These are phyloP conservation scores for Polylopha cassiicola DNA, from an alignment of 2,888 invertebrate genomes.

Conservation along the genomic window DNA sequence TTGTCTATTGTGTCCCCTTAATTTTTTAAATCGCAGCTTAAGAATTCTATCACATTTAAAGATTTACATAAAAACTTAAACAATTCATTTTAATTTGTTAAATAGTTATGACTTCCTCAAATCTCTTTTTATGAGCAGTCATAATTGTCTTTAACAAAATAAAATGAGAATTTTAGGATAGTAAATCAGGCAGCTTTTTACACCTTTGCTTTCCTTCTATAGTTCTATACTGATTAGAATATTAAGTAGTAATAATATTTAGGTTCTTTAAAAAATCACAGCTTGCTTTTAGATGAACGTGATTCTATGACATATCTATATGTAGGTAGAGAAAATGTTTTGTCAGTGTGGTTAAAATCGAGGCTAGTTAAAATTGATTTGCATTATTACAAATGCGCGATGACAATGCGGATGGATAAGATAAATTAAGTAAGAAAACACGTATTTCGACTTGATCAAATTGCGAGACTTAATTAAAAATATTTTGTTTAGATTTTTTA, in stretches of 20 bases:
- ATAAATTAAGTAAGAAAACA: conserved; percentile 8
- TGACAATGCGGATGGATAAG: conserved; percentile 16
- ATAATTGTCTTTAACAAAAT: no score
- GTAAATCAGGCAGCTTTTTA: no score
- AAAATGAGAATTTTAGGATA: no score
- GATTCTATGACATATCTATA: conserved; percentile 75
- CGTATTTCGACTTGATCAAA: conserved; percentile 5
- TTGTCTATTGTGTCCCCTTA: conserved; percentile 20
- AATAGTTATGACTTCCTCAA: no score
- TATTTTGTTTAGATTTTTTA: conserved; percentile 11
- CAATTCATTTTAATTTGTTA: no score
- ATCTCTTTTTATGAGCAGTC: no score
- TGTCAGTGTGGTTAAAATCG: conserved; percentile 52
- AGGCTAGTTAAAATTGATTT: conserved; percentile 35
- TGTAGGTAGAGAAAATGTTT: conserved; percentile 68
- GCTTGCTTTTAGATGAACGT: conserved; percentile 70
- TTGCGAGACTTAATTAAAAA: conserved; percentile 4
- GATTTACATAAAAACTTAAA: no score
- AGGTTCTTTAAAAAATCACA: no score
- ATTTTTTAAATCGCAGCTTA: no score
- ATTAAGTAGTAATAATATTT: conserved; percentile 27
- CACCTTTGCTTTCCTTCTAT: conserved; percentile 23
- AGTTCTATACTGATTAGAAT: conserved; percentile 27
- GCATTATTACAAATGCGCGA: conserved; percentile 24
- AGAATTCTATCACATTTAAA: no score